phyloP scores from a whole-genome alignment of 1,140 invertebrate species.

The Drosophila arawakana region DNA sequence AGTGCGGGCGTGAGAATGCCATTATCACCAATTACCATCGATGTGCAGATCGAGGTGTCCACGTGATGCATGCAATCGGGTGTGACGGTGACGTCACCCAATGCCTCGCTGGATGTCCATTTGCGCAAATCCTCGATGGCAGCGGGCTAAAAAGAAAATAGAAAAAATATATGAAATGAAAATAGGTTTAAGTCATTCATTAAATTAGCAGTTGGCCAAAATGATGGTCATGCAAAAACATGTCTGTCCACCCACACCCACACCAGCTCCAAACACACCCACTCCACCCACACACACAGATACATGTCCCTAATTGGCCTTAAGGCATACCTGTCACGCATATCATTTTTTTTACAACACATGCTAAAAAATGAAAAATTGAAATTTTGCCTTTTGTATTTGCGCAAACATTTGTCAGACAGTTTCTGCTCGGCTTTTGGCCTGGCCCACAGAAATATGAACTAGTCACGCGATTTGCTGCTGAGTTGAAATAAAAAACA shows the following conservation, averaged over 20 bases:
- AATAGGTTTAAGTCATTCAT: constrained; percentile 35
- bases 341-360: constrained; percentile 32
- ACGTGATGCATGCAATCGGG: constrained; percentile 89
- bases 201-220: constrained; percentile 69
- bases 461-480: constrained; percentile 65
- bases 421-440: constrained; percentile 9
- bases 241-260: constrained; percentile 19
- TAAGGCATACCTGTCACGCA: constrained; percentile 60
- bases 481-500: constrained; percentile 17
- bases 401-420: constrained; percentile 65
- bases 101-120: constrained; percentile 93
- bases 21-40: constrained; percentile 77
- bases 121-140: constrained; percentile 91
- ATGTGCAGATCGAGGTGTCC: constrained; percentile 81
- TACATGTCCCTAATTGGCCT: constrained; percentile 52
- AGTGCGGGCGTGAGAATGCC: constrained; percentile 78
- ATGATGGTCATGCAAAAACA: constrained; percentile 64
- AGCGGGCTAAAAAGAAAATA: constrained; percentile 87
- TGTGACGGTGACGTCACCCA: constrained; percentile 92
- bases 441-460: constrained; percentile 43
- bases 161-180: neutral
- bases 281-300: neutral
- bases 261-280: too few species aligned
- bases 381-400: constrained; percentile 50
- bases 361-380: constrained; percentile 52